Evolutionary conservation across 2,113 vertebrate genomes (phyloP).

Genomic region (Limnothrissa miodon): DNA sequence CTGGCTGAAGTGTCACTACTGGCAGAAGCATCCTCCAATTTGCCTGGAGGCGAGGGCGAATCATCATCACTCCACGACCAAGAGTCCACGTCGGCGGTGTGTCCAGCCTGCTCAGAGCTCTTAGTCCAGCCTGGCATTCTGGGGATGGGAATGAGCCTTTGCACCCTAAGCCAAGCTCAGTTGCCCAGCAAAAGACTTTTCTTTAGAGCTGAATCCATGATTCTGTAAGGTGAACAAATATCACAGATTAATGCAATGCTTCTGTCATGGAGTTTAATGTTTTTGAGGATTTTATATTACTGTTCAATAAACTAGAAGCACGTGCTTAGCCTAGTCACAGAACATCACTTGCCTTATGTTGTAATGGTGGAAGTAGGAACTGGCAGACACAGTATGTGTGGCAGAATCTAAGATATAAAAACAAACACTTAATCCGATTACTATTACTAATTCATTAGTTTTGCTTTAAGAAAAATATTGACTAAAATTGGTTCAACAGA

Average conservation of each 20-base stretch:
- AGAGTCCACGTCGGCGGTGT: slow-evolving; percentile 33
- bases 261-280: no score
- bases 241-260: not conserved
- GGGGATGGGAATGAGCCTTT: not conserved
- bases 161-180: not conserved
- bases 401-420: not conserved
- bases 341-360: not conserved
- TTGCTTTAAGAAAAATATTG: not conserved
- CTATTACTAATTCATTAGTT: not conserved
- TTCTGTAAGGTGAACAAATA: not conserved
- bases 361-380: not conserved
- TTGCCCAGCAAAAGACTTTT: not conserved
- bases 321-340: not conserved
- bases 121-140: slow-evolving; percentile 52
- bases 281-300: no score
- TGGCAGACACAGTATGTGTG: not conserved
- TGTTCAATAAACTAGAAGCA: not conserved
- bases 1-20: slow-evolving; percentile 41
- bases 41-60: not conserved
- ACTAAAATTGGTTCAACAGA: not conserved
- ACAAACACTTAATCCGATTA: not conserved
- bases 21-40: not conserved
- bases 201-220: not conserved
- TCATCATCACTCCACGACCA: slow-evolving; percentile 30
- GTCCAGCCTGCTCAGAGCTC: not conserved